Base-by-base conservation (phyloP, 2,888 invertebrate genomes). In the Dryobota labecula region DNA sequence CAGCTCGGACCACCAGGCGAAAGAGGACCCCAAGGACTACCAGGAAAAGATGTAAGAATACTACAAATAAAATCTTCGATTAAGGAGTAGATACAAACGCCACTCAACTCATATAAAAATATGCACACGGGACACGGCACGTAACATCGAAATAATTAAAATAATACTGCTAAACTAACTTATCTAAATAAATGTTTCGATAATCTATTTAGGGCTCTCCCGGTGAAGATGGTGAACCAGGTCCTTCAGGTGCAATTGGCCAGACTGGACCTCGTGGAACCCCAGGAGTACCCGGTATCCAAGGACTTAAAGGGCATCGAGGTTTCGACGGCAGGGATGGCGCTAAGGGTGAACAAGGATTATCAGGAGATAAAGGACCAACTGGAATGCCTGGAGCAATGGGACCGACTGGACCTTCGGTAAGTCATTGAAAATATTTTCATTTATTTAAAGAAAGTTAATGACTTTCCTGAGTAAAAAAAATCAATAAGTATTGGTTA, bases 201-300 rank as follows among this genome's bases (percentile, higher is more conserved):
- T 15, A 11, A 20, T 27, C 27, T 27, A n/a, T 61, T 15, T 47
- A 97, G 98, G 99, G 98, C 72, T 96, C 96, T 87, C 95, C 96
- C 72, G 99, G 98, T 71, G 98, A 98, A 92, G 98, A 98, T 92
- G 99, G 98, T 36, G 98, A 98, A 92, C 94, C 97, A 1, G 98
- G 98, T 0, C 96, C 97, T n/a, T 90, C 97, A 5, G 98, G 98
- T 33, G 93, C 97, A 8, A 91, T 96, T 7, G 98, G 98, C 0
- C 97, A 97, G 30, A 94, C 97, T 1, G 98, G 98, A 0, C 96
- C 97, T 0, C 96, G 98, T 83, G 98, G 98, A 0, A 91, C 97
- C 13, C 96, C 96, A 0, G 97, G 98, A 51, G 95, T 98, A 92
- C 98, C 98, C 0, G 98, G 98, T 0, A 94, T 98, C 8, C 98